Evolutionary conservation across 1,140 invertebrate genomes (phyloP), one percentile per base, ranked within the genome.

Genomic region (Paracyclopina nana): DNA sequence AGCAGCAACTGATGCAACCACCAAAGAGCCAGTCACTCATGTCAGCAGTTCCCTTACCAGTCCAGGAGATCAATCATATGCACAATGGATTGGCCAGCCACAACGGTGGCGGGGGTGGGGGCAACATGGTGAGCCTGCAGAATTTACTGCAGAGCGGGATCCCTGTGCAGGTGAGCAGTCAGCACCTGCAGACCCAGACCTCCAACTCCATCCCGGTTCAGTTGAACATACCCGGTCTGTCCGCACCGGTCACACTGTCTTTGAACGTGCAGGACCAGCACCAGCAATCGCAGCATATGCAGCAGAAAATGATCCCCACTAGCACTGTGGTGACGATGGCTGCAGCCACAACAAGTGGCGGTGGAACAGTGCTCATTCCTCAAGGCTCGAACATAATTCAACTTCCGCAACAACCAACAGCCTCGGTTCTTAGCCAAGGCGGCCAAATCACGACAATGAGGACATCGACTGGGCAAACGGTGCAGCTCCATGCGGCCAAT

Each of bases 241-340:
- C 77, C 11, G 78, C 80, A 56, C 78, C 79, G 9, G 80, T 83
- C 57, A 80, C 79, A 26, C 66, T 81, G 57, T 78, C 79, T 24
- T 62, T 82, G 44, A 79, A 78, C 58, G 75, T 76, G 52, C 74
- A 71, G 31, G 55, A 46, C 12, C 8, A 14, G 8, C 29, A 31
- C 29, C 8, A 25, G 25, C 9, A 16, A 6, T 5, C n/a, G 8
- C 44, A 42, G 18, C 18, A 42, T 18, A 8, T n/a, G n/a, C 44
- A n/a, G 6, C 6, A 22, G 9, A 9, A 9, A 9, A n/a, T 6
- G n/a, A 9, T 12, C 16, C 18, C 25, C 12, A 6, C 6, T 25
- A 6, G 8, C 6, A 22, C 44, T 12, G 44, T n/a, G 24, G 41
- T 8, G 16, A 22, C 8, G 16, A 8, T 22, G 8, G 8, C 16